These are phyloP conservation scores for Amphipoea oculea DNA, from an alignment of 2,888 invertebrate species.

Conservation along the genomic window DNA sequence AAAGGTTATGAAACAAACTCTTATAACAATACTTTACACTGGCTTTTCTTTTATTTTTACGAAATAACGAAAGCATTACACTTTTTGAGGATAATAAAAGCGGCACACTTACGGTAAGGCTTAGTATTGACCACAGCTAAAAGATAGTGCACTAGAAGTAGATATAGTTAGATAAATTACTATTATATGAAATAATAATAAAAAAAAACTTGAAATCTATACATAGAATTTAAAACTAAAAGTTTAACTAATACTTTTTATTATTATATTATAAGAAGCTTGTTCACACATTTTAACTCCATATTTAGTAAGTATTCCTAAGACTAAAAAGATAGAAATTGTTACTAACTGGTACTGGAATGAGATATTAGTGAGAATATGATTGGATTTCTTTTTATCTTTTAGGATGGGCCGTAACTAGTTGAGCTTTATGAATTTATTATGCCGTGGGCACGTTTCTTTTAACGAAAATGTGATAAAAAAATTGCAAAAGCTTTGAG, in stretches of 20 bases:
- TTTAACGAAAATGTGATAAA: slow-evolving; percentile 82
- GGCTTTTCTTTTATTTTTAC: slow-evolving; percentile 23
- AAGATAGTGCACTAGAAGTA: slow-evolving; percentile 89
- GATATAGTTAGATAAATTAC: slow-evolving; percentile 88
- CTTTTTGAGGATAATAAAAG: slow-evolving; percentile 66
- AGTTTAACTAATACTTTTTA: slow-evolving; percentile 90
- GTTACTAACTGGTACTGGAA: slow-evolving; percentile 78
- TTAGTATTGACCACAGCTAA: slow-evolving; percentile 89
- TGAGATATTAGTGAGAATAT: slow-evolving; percentile 81
- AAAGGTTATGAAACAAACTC: slow-evolving; percentile 21
- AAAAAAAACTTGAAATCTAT: slow-evolving; percentile 89
- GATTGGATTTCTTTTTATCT: slow-evolving; percentile 72
- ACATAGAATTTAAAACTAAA: slow-evolving; percentile 89
- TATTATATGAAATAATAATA: slow-evolving; percentile 81
- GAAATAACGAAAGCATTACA: slow-evolving; percentile 50
- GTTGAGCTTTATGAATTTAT: slow-evolving; percentile 63
- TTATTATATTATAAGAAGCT: slow-evolving; percentile 89
- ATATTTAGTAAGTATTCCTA: slow-evolving; percentile 87
- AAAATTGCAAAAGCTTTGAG: slow-evolving; percentile 68
- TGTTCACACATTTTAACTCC: slow-evolving; percentile 91
- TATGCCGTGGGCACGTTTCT: slow-evolving; percentile 85
- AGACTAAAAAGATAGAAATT: slow-evolving; percentile 79
- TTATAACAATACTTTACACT: slow-evolving; percentile 13
- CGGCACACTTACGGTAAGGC: slow-evolving; percentile 77
- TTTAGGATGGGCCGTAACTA: slow-evolving; percentile 74